Evolutionary conservation across 2,888 invertebrate species (phyloP), one percentile per base, ranked within the genome.

Genomic region (Aspidiotus rigidus): DNA sequence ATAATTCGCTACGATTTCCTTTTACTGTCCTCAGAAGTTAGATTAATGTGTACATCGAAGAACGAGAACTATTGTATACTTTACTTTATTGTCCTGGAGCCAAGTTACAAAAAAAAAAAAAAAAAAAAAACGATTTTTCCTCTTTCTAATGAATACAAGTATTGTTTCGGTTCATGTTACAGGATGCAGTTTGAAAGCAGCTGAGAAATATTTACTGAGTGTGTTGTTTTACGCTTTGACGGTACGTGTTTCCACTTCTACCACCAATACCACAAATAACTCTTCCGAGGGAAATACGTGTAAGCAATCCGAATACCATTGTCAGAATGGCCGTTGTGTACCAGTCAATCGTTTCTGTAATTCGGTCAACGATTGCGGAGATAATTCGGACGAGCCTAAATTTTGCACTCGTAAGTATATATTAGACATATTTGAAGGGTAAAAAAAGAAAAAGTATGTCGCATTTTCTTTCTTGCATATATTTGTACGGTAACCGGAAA

Each of bases 321-420:
- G 88, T 76, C 78, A 80, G 70, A 86, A 85, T 78, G 85, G 85
- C 73, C 82, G 82, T 74, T 87, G 87, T 76, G 80, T 88, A 72
- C 80, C 84, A 59, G 81, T 87, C 73, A 89, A 88, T 79, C 83
- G 85, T 77, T 90, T 84, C 78, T 90, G 90, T 79, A 88, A 90
- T 77, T 87, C 86, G 73, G 81, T 83, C 73, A 87, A 89, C 77
- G 88, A 91, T 77, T 90, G 90, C 75, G 89, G 88, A 0, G 90
- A 90, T 77, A 84, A 85, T 6, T 86, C 88, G 41, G 90, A 90
- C 76, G 90, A 90, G 76, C 89, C 89, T 16, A 82, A 88, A 75
- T 86, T 87, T 79, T 90, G 90, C 77, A 86, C 89, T 78, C 86
- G 90, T 90, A 79, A 88, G 89, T 86, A 73, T 5, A 28, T 5